phyloP scores from a whole-genome alignment of 2,797 vertebrate genomes.

The Geotria australis region DNA sequence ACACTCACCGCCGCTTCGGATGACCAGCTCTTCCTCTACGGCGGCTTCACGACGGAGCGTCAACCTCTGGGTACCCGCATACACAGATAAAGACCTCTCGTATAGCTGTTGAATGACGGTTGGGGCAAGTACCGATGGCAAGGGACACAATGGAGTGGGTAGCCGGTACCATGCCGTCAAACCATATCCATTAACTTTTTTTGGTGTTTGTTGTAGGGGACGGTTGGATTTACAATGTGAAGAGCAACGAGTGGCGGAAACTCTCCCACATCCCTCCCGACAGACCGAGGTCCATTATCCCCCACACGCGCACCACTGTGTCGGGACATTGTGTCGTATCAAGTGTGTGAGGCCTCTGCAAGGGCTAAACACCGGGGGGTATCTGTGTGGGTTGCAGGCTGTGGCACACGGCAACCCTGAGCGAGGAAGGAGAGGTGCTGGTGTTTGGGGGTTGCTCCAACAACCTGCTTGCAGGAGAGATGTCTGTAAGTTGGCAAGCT shows the following conservation, averaged over 20 bases:
- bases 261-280: conserved; percentile 43
- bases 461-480: conserved; percentile 54
- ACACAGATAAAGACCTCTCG: background rate
- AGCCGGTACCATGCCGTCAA: too few species aligned
- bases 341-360: background rate
- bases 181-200: background rate
- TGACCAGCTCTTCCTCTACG: conserved; percentile 74
- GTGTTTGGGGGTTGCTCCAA: conserved; percentile 88
- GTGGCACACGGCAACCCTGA: conserved; percentile 71
- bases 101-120: too few species aligned
- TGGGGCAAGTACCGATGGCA: too few species aligned
- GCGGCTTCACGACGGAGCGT: conserved; percentile 77
- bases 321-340: background rate
- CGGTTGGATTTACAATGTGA: conserved; percentile 67
- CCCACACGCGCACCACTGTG: background rate
- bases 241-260: conserved; percentile 52
- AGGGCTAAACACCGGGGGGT: background rate
- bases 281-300: conserved; percentile 31
- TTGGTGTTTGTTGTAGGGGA: conserved; percentile 22
- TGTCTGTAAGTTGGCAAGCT: conserved; percentile 32
- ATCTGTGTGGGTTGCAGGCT: conserved; percentile 18
- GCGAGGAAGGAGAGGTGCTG: conserved; percentile 70
- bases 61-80: conserved; percentile 41
- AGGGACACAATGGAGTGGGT: too few species aligned
- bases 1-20: conserved; percentile 48